phyloP scores from a whole-genome alignment of 1,140 invertebrate genomes.

The Hyphantria cunea region DNA sequence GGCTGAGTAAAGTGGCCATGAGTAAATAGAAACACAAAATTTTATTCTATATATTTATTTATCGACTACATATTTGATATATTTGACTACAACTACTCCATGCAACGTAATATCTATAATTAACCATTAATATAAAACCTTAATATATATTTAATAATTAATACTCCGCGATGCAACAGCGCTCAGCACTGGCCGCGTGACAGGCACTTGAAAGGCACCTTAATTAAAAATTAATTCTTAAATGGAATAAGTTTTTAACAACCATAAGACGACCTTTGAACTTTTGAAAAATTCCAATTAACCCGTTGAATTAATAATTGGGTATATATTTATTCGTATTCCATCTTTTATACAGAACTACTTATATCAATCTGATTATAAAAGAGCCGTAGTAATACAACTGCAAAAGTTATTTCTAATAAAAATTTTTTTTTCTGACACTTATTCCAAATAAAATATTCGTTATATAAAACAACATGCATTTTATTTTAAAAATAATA shows the following conservation, averaged over 20 bases:
- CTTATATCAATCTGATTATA: neutral
- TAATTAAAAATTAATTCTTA: neutral
- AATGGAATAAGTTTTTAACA: neutral
- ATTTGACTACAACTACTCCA: conserved; percentile 34
- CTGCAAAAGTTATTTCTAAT: too few relatives aligned
- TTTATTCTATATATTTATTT: conserved; percentile 47
- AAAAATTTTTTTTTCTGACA: neutral
- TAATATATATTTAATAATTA: conserved; percentile 41
- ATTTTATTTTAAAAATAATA: neutral
- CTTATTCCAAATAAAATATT: conserved; percentile 4
- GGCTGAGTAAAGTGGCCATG: too few relatives aligned
- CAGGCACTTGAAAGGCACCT: conserved; percentile 47
- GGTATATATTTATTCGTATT: too few relatives aligned
- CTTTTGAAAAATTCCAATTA: neutral
- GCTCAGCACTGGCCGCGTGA: conserved; percentile 14
- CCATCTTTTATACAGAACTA: too few relatives aligned
- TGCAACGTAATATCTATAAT: conserved; percentile 38
- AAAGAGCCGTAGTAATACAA: neutral
- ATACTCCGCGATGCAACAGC: conserved; percentile 61
- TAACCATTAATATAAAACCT: conserved; percentile 33
- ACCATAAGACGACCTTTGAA: neutral
- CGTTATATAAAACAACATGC: too few relatives aligned
- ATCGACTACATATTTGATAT: conserved; percentile 42
- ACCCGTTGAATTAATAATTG: too few relatives aligned
- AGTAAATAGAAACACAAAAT: conserved; percentile 25